These are phyloP conservation scores for Diabrotica virgifera DNA, from an alignment of 1,140 invertebrate genomes.

Conservation along the genomic window DNA sequence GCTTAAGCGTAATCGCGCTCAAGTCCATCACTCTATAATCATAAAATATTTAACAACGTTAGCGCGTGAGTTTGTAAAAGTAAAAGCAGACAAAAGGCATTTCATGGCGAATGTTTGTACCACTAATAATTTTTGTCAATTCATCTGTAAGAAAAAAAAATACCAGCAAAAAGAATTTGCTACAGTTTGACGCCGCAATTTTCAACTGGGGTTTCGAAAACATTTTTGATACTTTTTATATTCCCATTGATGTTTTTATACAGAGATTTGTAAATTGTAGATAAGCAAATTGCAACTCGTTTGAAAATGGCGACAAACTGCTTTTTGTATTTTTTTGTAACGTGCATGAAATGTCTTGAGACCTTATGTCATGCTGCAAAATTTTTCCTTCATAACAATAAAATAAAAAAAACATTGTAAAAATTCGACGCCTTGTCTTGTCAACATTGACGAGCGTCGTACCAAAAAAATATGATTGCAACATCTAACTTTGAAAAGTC, in stretches of 20 bases:
- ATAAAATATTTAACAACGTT: conserved; percentile 45
- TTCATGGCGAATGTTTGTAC: conserved; percentile 37
- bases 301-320: conserved; percentile 33
- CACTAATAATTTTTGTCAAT: conserved; percentile 17
- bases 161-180: neutral
- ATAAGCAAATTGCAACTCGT: conserved; percentile 26
- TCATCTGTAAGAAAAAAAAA: conserved; percentile 19
- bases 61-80: conserved; percentile 46
- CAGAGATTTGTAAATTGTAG: conserved; percentile 36
- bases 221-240: conserved; percentile 48
- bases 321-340: conserved; percentile 25
- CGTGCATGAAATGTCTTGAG: conserved; percentile 48
- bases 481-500: conserved; percentile 40
- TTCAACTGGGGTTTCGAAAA: conserved; percentile 24
- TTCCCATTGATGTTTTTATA: conserved; percentile 39
- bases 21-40: conserved; percentile 41
- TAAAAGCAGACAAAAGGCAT: conserved; percentile 48
- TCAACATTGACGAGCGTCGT: conserved; percentile 34
- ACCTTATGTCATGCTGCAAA: conserved; percentile 48
- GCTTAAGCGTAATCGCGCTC: conserved; percentile 49
- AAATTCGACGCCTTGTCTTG: conserved; percentile 38
- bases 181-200: conserved; percentile 25
- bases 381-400: conserved; percentile 45
- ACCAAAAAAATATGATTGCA: conserved; percentile 43
- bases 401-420: conserved; percentile 37